Evolutionary conservation across 2,797 vertebrate species (phyloP), one percentile per base, ranked within the genome.

Genomic region (Liasis olivaceus): DNA sequence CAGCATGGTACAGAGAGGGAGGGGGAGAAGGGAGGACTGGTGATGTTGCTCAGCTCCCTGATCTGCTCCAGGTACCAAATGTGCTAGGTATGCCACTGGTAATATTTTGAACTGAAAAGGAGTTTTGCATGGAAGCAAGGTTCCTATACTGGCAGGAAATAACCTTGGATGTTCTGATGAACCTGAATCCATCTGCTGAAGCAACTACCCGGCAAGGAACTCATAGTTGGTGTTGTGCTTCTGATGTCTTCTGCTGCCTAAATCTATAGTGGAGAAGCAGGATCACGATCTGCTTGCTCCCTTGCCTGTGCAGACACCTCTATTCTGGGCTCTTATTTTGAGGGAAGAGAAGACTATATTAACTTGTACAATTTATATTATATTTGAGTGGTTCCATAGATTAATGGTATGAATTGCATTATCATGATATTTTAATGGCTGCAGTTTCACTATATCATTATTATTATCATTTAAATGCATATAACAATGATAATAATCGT

Each of bases 141-240:
- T 89, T 54, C 28, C 54, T 85, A 28, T 87, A 85, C 2, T 51
- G 59, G 62, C 28, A 85, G 69, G 56, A 1, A 62, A 88, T 91
- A 90, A 59, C 15, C 56, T 2, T 24, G 47, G 20, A 59, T 84
- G 26, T 91, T 26, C 36, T 9, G 84, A 24, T 81, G 47, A 4
- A 87, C 31, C 72, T n/a, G 89, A 92, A 69, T 22, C n/a, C 36
- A 66, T 85, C 14, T 90, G 89, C 87, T 85, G 92, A 92, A 85
- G 36, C 87, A 89, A 8, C 84, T n/a, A 91, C 91, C 88, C 69
- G 42, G 47, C 11, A 42, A 93, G 56, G 2, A 77, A 77, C 62
- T 77, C 26, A 60, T 88, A 60, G 17, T 22, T 1, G 47, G 2
- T 56, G 22, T 17, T 69, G 64, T 42, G 69, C 0, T 90, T 88